These are phyloP conservation scores for Styela clava DNA, from an alignment of 23 tunicate genomes.

Conservation along the genomic window DNA sequence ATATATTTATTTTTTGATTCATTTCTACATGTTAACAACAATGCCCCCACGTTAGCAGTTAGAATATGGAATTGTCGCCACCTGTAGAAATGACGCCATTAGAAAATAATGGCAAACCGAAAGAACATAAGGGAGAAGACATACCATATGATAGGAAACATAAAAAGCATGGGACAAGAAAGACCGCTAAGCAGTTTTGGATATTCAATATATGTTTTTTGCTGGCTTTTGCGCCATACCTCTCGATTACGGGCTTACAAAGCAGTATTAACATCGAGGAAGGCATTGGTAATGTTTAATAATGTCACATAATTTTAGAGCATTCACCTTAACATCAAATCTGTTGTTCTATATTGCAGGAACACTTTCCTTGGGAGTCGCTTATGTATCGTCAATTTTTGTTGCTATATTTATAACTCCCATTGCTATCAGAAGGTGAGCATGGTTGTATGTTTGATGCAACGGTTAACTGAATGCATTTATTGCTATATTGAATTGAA, in stretches of 20 bases:
- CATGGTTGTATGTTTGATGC: too few relatives aligned
- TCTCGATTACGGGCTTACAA: constrained; percentile 18
- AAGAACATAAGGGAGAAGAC: too few relatives aligned
- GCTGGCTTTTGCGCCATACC: background rate
- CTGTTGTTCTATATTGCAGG: background rate
- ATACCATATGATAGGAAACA: background rate
- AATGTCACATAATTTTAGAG: too few relatives aligned
- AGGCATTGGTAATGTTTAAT: constrained; percentile 43
- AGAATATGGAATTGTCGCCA: too few relatives aligned
- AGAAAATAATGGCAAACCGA: too few relatives aligned
- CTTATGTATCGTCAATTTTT: background rate
- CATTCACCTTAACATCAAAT: too few relatives aligned
- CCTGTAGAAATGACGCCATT: too few relatives aligned
- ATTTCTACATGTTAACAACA: too few relatives aligned
- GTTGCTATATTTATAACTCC: background rate
- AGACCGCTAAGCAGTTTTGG: background rate
- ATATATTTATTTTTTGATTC: too few relatives aligned
- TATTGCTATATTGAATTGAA: too few relatives aligned
- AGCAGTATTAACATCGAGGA: constrained; percentile 72
- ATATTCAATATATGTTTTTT: background rate
- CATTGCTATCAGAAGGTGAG: background rate
- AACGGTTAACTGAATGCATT: too few relatives aligned
- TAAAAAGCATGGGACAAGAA: background rate
- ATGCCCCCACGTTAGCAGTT: too few relatives aligned
- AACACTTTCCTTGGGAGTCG: background rate